Evolutionary conservation across 2,888 invertebrate genomes (phyloP), one percentile per base, ranked within the genome.

Genomic region (Eilema depressum): DNA sequence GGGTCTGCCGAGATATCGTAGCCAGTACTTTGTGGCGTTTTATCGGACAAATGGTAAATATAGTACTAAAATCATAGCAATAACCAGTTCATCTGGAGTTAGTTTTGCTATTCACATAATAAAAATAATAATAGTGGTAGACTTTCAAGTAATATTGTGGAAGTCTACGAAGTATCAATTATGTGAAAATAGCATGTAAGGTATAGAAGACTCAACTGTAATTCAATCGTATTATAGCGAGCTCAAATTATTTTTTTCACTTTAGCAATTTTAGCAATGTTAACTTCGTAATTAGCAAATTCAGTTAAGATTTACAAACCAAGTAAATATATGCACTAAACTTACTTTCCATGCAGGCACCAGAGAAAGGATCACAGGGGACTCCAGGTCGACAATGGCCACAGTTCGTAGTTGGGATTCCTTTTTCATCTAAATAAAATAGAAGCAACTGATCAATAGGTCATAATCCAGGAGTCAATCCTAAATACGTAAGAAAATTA

Each of bases 301-400:
- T 53, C 14, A 37, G 26, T 72, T 66, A 64, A 61, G 63, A 65
- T 57, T 56, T 25, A 23, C 23, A 12, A 20, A 53, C n/a, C 23
- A 3, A 70, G 25, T 63, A 67, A 64, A 26, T 72, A 72, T 72
- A 56, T 73, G 75, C 73, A 80, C 63, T 69, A 64, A 81, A 94
- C 97, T 96, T 96, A 98, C 98, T 98, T 96, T 97, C 97, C 88
- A 97, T 96, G 92, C 98, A 98, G 78, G 97, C 97, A 33, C 98
- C 98, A 7, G 98, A 98, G 69, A 96, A 96, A 28, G 97, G 97
- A 90, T 98, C 97, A 85, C 98, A 98, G 47, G 96, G 96, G 64
- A 97, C 96, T 76, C 98, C 98, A 53, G 97, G 96, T 70, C 97
- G 97, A 88, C 98, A 98, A 83, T 98, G 97, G 77, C 96, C 96